These are phyloP conservation scores for Cydia amplana DNA, from an alignment of 1,140 invertebrate species.

Conservation along the genomic window DNA sequence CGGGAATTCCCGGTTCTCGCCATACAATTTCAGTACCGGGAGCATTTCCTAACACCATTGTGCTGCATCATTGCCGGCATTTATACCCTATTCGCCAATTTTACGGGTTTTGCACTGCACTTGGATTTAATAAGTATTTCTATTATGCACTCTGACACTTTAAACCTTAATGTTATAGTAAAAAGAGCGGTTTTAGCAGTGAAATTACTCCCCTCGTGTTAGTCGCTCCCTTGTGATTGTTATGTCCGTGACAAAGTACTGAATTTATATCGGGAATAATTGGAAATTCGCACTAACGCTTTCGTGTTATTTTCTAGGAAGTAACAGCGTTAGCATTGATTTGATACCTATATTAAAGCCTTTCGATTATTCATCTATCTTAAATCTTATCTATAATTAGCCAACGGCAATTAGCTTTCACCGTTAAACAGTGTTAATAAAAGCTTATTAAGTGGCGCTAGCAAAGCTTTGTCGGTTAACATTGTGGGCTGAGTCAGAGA, in stretches of 20 bases:
- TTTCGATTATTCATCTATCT: too few relatives aligned
- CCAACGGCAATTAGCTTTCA: too few relatives aligned
- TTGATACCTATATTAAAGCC: too few relatives aligned
- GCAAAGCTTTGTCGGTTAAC: too few relatives aligned
- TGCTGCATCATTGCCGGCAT: neutral
- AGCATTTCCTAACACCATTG: too few relatives aligned
- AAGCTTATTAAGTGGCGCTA: slow-evolving; percentile 13
- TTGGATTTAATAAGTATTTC: neutral
- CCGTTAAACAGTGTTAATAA: neutral
- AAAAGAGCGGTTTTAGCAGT: neutral
- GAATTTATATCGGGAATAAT: neutral
- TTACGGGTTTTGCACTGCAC: slow-evolving; percentile 7
- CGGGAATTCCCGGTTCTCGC: too few relatives aligned
- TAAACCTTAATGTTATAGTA: neutral
- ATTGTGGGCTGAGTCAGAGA: slow-evolving; percentile 44
- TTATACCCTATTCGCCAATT: slow-evolving; percentile 1
- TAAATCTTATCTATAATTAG: too few relatives aligned
- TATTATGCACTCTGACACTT: neutral
- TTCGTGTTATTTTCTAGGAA: neutral
- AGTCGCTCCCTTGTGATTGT: neutral
- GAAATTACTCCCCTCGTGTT: neutral
- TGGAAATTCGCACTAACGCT: neutral
- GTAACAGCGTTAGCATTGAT: neutral
- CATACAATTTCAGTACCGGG: too few relatives aligned
- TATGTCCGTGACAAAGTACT: slow-evolving; percentile 20